A percentile compares a stretch with the other conserved stretches of the same genome.
These are phyloP conservation scores for Caenorhabditis tropicalis DNA, from an alignment of 1,140 invertebrate genomes.

Conservation along the genomic window DNA sequence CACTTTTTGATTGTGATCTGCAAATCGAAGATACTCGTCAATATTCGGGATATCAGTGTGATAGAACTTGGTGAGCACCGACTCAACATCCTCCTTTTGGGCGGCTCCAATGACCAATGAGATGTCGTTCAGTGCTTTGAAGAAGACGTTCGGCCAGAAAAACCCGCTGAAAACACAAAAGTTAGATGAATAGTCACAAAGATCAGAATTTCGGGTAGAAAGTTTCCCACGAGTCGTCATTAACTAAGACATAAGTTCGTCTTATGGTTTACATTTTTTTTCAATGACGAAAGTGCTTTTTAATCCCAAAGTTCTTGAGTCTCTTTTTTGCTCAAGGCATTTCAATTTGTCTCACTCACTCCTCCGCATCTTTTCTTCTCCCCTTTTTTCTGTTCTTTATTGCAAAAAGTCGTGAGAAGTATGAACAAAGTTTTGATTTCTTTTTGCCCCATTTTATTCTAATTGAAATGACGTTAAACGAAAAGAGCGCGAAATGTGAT, in stretches of 20 bases:
- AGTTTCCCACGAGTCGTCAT: background rate
- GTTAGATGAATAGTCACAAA: background rate
- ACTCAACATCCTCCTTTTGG: conserved; percentile 59
- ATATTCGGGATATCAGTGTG: conserved; percentile 65
- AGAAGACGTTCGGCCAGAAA: conserved; percentile 64
- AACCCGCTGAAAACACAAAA: conserved; percentile 60
- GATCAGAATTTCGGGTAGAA: too few species aligned
- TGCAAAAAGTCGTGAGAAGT: background rate
- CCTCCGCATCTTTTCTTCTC: background rate
- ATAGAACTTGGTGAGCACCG: conserved; percentile 63
- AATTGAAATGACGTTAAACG: background rate
- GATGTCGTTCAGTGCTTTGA: conserved; percentile 68
- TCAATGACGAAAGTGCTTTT: background rate
- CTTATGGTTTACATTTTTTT: background rate
- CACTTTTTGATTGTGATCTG: conserved; percentile 12
- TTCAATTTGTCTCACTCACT: background rate
- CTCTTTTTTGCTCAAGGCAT: background rate
- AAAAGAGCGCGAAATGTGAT: background rate
- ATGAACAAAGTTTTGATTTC: background rate
- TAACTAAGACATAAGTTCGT: conserved; percentile 33
- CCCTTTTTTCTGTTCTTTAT: background rate
- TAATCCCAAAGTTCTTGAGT: background rate
- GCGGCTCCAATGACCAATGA: conserved; percentile 64
- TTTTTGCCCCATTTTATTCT: background rate
- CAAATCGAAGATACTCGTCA: conserved; percentile 56